Percentiles rank a stretch among this genome's conserved stretches.
Conservation (phyloP, 2,888 invertebrate species). For the Drosophila setosimentum region DNA sequence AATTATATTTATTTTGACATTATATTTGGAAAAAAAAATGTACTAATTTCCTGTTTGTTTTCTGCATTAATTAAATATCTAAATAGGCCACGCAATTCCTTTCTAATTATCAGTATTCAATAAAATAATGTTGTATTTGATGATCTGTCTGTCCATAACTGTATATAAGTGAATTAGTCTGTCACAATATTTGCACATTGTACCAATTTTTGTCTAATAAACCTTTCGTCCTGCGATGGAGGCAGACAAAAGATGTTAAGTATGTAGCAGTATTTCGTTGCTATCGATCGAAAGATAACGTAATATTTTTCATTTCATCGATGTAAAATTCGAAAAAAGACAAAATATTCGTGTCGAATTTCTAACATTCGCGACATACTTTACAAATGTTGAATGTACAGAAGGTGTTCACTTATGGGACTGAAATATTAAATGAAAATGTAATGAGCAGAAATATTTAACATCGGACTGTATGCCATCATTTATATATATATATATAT, state of each 20-base stretch:
- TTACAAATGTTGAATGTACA: neutral
- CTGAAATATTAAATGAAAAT: neutral
- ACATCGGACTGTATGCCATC: neutral
- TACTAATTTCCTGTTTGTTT: no score
- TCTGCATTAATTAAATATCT: no score
- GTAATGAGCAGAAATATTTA: neutral
- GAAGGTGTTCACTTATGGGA: neutral
- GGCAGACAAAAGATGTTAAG: no score
- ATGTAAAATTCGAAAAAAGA: neutral
- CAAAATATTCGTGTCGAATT: neutral
- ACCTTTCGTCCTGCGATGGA: no score
- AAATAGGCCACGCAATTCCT: neutral
- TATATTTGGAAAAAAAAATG: no score
- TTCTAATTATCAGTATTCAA: neutral
- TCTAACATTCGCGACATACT: neutral
- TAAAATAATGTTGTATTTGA: neutral
- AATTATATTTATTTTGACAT: neutral
- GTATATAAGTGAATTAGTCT: slow-evolving; percentile 17
- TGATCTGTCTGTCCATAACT: slow-evolving; percentile 15
- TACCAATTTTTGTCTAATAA: no score
- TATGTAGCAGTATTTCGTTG: no score
- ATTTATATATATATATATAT: neutral
- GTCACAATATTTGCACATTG: slow-evolving; percentile 59
- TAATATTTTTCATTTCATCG: no score
- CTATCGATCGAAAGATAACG: neutral